Percentiles rank a stretch among this genome's conserved stretches.
These are phyloP conservation scores for Delichon dasypus DNA, from an alignment of 2,797 vertebrate species.

Conservation along the genomic window DNA sequence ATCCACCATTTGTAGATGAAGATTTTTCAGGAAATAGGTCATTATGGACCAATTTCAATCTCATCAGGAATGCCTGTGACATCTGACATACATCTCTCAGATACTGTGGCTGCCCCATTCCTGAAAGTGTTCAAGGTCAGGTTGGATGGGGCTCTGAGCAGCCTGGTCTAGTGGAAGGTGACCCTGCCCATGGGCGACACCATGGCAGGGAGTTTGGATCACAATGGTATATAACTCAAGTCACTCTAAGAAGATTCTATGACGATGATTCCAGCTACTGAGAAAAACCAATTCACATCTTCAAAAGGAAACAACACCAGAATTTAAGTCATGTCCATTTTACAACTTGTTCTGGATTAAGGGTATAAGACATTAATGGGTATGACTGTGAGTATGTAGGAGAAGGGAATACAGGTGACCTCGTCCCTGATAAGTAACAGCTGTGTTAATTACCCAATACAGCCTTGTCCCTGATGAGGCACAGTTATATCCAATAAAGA, in stretches of 20 bases:
- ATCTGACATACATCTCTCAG: not conserved
- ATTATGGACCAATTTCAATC: not conserved
- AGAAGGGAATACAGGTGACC: not conserved
- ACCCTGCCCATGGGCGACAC: not conserved
- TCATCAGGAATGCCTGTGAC: not conserved
- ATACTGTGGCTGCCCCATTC: too few relatives aligned
- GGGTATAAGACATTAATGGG: not conserved
- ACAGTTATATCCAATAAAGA: not conserved
- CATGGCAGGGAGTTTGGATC: not conserved
- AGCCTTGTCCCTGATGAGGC: not conserved
- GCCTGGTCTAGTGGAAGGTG: not conserved
- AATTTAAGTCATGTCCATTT: not conserved
- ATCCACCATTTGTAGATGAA: not conserved
- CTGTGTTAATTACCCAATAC: not conserved
- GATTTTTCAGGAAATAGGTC: not conserved
- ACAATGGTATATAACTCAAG: not conserved
- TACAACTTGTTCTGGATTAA: not conserved
- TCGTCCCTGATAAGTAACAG: not conserved
- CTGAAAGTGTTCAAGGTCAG: not conserved
- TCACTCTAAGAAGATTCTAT: not conserved
- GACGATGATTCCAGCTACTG: not conserved
- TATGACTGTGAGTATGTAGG: not conserved
- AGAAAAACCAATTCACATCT: not conserved
- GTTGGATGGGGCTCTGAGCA: not conserved
- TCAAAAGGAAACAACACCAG: not conserved